Conservation (phyloP, 2,888 invertebrate genomes). For the Apamea monoglypha region DNA sequence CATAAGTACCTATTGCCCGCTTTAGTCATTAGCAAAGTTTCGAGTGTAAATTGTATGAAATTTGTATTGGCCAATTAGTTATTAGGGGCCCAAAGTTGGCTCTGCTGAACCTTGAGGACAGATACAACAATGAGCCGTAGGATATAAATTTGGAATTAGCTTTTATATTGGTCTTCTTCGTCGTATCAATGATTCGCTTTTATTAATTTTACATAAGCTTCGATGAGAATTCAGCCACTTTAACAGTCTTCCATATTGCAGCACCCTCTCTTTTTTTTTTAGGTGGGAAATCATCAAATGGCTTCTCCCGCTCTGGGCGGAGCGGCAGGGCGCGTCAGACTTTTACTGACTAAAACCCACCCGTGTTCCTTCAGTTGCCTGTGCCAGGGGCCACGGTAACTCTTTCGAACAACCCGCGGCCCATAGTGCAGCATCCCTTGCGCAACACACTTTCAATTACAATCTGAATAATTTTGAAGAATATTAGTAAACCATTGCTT, state of each 20-base stretch:
- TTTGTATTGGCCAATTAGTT: slow-evolving; percentile 56
- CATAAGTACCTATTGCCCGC: slow-evolving; percentile 33
- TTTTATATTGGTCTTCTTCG: neutral
- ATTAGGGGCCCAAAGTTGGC: slow-evolving; percentile 37
- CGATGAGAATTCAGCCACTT: neutral
- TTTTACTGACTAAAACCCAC: too few species aligned
- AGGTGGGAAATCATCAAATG: too few species aligned
- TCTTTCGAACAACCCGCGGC: too few species aligned
- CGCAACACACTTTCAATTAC: too few species aligned
- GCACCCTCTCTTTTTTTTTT: neutral
- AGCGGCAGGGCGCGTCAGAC: too few species aligned
- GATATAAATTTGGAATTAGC: neutral
- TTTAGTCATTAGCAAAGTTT: slow-evolving; percentile 61
- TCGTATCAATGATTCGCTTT: neutral
- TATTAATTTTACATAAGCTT: neutral
- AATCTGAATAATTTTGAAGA: too few species aligned
- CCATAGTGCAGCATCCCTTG: too few species aligned
- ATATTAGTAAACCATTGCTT: too few species aligned
- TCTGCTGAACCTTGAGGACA: slow-evolving; percentile 12
- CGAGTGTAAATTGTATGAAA: slow-evolving; percentile 41
- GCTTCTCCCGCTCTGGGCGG: too few species aligned
- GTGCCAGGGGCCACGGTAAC: too few species aligned
- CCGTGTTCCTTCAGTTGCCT: too few species aligned
- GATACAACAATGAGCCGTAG: slow-evolving; percentile 5
- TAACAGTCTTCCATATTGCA: neutral